Evolutionary conservation across 2,797 vertebrate species (phyloP).

Genomic region (Cygnus olor): DNA sequence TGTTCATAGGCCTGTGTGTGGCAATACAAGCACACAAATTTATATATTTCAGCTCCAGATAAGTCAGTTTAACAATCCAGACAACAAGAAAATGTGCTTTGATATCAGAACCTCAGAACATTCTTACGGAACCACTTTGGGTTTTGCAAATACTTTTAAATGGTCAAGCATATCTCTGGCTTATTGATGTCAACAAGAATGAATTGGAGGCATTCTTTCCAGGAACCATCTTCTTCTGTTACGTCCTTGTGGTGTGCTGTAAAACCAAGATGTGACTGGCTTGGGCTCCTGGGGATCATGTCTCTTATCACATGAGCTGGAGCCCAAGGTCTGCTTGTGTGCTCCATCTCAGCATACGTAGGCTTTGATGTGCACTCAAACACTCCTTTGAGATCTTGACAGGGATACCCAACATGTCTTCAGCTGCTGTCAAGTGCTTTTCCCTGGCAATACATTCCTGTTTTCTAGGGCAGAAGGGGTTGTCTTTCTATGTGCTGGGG

Average conservation of each 20-base stretch:
- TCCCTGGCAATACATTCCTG: neutral
- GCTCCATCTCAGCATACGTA: rapidly evolving
- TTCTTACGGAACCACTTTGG: neutral
- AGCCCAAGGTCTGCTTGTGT: neutral
- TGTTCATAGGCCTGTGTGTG: neutral
- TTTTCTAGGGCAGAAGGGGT: neutral
- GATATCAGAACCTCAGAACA: neutral
- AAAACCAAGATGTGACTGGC: neutral
- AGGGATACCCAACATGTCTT: rapidly evolving
- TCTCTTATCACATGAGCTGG: neutral
- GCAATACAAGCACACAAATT: neutral
- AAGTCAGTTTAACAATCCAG: neutral
- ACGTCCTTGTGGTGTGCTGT: neutral
- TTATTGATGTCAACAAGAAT: neutral
- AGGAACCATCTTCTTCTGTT: neutral
- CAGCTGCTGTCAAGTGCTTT: neutral
- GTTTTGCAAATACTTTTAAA: neutral
- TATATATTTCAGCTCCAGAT: neutral
- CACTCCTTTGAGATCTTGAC: neutral
- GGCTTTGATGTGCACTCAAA: neutral
- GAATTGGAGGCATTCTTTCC: neutral
- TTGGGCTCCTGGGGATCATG: neutral
- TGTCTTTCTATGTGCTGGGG: neutral
- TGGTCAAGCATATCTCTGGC: neutral
- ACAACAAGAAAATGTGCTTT: neutral